Evolutionary conservation across 2,113 vertebrate species (phyloP), one percentile per base, ranked within the genome.

Genomic region (Carassius auratus): DNA sequence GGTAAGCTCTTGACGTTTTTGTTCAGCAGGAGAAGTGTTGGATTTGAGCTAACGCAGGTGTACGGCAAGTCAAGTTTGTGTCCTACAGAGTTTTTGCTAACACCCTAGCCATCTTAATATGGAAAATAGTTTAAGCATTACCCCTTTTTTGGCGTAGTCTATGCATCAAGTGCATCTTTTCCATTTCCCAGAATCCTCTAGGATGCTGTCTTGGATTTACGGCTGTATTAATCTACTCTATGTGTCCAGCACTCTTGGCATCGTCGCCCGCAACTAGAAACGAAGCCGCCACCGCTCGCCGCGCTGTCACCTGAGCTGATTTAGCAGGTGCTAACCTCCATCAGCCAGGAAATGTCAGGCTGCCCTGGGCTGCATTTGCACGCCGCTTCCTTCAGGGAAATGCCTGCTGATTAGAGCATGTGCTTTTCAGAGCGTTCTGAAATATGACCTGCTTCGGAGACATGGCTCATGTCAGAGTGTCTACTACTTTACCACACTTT

Each of bases 261-360:
- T 84, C 83, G 64, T 8, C 9, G 61, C 57, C 33, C 17, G 42
- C 59, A 76, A 61, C 83, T 50, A 48, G 59, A 81, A 81, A 64
- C 8, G 10, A 13, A 48, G 45, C 73, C 10, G 45, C 10, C 45
- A 12, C 9, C 2, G 45, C 45, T 48, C n/a, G 57, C 57, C 23
- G 26, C 38, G 48, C 48, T 76, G 80, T 86, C 80, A 71, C 73
- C 85, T 59, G 75, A 15, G 26, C 33, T 68, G 73, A 77, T 78
- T 86, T 83, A 86, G 48, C 73, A 77, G 78, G 61, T 78, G n/a
- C 74, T 83, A 76, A 86, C 85, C 74, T 78, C 55, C 50, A 76
- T 83, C 61, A 76, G 61, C 80, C 30, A 26, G 57, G 45, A 74
- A 84, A 81, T 55, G 82, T 75, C 66, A 66, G 48, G 5, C 45